Base-by-base conservation (phyloP, 2,888 invertebrate species). In the Polylopha cassiicola region DNA sequence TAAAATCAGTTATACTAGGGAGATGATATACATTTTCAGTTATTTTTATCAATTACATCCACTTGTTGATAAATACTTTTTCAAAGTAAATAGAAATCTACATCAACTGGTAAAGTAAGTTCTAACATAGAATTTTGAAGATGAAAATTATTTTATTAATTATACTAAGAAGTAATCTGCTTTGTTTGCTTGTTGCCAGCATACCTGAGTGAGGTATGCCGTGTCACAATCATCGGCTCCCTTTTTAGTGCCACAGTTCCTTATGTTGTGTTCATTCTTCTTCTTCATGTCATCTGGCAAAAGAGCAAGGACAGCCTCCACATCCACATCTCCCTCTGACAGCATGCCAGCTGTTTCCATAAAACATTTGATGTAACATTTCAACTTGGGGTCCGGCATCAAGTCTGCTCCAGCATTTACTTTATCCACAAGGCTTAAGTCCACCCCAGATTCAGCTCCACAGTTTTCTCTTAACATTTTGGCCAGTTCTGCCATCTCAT, bases 281-380 rank as follows among this genome's bases (percentile, higher is more conserved):
- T 16, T 44, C 11, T 61, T 58, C 49, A 80, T 34, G 17, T 58
- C 66, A 4, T 73, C 71, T 0, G 78, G 80, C 47, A 84, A 53
- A 50, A 84, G 48, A 11, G 72, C 73, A 24, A 84, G 48, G 36
- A 79, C 72, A 1, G 78, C 71, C 18, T 82, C 84, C 29, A 80
- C 59, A 50, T 84, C 78, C 44, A 84, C 64, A 9, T 43, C 57
- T 16, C 80, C 84, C 3, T 71, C 80, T 1, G 64, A 39, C 60
- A 81, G 46, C 79, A 84, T 80, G 26, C 84, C 84, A 1, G 78
- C 75, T 14, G 75, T 80, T 62, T 82, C 84, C 84, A 84, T 79
- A 10, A 70, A 60, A 53, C 84, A 84, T 53, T 80, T 79, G 46
- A 77, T 64, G 65, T 84, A 84, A 58, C 84, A 84, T 51, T 80